These are phyloP conservation scores for Stenodema calcarata DNA, from an alignment of 2,888 invertebrate genomes.

Conservation along the genomic window DNA sequence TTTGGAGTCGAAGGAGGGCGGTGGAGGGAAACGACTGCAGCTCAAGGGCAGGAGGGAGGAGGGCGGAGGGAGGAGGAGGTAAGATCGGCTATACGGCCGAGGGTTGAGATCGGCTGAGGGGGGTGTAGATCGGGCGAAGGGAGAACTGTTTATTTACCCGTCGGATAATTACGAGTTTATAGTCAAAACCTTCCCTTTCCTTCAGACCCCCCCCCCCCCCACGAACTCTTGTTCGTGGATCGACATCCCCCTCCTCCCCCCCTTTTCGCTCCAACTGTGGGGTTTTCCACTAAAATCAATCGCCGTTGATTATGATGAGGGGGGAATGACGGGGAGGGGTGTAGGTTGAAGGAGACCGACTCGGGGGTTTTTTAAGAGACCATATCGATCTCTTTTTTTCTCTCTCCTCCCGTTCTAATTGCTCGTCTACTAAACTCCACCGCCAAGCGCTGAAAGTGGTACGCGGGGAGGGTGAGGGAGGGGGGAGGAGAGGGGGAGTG, in stretches of 20 bases:
- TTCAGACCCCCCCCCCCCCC: too few relatives aligned
- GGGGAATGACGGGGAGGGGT: neutral
- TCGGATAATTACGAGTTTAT: constrained; percentile 33
- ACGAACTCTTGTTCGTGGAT: neutral
- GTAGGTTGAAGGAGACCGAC: neutral
- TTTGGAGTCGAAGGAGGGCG: neutral
- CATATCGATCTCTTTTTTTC: constrained; percentile 32
- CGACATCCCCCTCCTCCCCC: neutral
- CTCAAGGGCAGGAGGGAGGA: neutral
- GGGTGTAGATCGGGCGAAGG: neutral
- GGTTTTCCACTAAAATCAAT: constrained; percentile 21
- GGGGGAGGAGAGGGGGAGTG: too few relatives aligned
- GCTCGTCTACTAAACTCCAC: neutral
- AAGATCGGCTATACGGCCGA: too few relatives aligned
- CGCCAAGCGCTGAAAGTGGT: neutral
- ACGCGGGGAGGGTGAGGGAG: neutral
- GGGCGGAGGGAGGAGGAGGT: too few relatives aligned
- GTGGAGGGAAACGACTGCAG: neutral
- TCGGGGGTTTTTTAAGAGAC: neutral
- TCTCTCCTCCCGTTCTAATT: constrained; percentile 5
- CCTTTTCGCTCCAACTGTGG: neutral
- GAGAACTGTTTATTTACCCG: constrained; percentile 18
- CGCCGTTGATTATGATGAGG: neutral
- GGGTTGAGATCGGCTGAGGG: neutral
- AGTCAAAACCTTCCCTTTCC: neutral